Evolutionary conservation across 2,113 vertebrate genomes (phyloP), one percentile per base, ranked within the genome.

Genomic region (Anthoscopus minutus): DNA sequence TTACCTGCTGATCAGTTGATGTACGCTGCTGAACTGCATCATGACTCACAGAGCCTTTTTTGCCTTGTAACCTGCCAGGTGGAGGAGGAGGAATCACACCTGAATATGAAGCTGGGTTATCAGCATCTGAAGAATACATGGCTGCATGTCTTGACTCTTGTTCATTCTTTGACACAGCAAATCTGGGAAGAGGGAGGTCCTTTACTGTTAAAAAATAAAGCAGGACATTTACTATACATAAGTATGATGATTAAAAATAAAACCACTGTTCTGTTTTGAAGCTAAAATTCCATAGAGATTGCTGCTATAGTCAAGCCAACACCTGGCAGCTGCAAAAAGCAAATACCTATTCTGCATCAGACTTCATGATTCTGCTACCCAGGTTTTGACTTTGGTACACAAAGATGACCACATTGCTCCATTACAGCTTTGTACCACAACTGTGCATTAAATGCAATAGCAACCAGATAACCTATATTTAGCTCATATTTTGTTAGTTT

Each of bases 81-180:
- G 99, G 99, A 83, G 99, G 98, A 88, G 99, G 99, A 87, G 99
- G 99, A 89, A 99, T 99, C 60, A 99, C 98, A 58, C 98, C 98
- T 42, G 99, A 97, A 94, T 99, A 99, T 35, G 99, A 97, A n/a
- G 99, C 98, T 91, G 99, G 96, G 91, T 98, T 98, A 96, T 99
- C 99, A 42, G 98, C 95, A 96, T 99, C 99, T 80, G 99, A 98
- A 93, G 98, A 98, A 94, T 99, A 99, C 78, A 98, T 97, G 31
- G 98, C 97, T 15, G 98, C 90, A 45, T 98, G 98, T 91, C 99
- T 98, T 65, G 98, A 98, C 93, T 99, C 99, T 54, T 99, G 99
- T 86, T 99, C 99, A 44, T 99, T 99, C 97, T 99, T 99, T 91
- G 98, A 98, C 92, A 99, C 98, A 86, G 98, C 98, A 84, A 99